Evolutionary conservation across 2,797 vertebrate genomes (phyloP).

Genomic region (Acanthopagrus latus): DNA sequence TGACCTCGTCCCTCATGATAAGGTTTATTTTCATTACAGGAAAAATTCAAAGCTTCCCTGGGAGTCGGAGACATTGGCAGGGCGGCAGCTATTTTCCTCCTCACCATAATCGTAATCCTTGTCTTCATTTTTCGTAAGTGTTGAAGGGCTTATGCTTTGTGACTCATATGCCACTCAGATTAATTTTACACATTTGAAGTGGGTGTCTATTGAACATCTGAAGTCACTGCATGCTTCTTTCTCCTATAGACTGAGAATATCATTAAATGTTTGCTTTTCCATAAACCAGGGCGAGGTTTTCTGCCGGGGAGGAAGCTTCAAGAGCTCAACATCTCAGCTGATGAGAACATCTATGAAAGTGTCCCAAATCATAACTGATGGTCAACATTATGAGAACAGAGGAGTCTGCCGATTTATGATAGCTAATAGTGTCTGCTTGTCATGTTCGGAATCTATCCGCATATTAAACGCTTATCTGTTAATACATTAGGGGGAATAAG

Average conservation of each 20-base stretch:
- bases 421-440: conserved; percentile 5
- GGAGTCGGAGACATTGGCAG: background rate
- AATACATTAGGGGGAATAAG: background rate
- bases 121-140: conserved; percentile 6
- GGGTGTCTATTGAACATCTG: background rate
- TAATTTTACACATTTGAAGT: conserved; percentile 22
- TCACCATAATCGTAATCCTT: conserved; percentile 4
- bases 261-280: conserved; percentile 40
- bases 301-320: background rate
- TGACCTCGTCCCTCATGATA: conserved; percentile 1
- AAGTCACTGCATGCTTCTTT: conserved; percentile 9
- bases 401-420: background rate
- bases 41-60: background rate
- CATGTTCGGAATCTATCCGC: background rate
- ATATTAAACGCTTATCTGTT: conserved; percentile 15
- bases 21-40: background rate
- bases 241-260: conserved; percentile 9
- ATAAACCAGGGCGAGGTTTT: conserved; percentile 49
- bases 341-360: conserved; percentile 67
- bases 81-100: background rate
- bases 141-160: background rate
- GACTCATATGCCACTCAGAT: conserved; percentile 6
- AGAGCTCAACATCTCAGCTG: background rate
- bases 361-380: conserved; percentile 7
- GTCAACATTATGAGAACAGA: background rate